These are phyloP conservation scores for Drosophila buzzatii DNA, from an alignment of 2,888 invertebrate genomes.

Conservation along the genomic window DNA sequence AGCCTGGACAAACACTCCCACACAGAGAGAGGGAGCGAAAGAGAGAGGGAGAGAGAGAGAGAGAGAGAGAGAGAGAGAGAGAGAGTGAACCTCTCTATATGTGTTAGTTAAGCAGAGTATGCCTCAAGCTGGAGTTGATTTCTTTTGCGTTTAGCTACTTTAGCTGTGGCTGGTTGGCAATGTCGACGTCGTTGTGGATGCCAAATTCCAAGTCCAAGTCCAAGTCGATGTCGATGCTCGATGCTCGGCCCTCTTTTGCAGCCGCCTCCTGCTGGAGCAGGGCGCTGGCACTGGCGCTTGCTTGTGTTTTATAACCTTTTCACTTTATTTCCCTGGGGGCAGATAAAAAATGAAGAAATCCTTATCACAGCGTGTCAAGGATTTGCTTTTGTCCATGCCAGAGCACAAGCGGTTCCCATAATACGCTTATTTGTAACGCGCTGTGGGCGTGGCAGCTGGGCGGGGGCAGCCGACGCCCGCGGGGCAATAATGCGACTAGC, in stretches of 20 bases:
- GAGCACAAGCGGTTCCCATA: conserved; percentile 76
- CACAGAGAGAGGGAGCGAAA: conserved; percentile 4
- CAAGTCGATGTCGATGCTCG: conserved; percentile 9
- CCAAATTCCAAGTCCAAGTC: conserved; percentile 4
- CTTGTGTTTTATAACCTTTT: conserved; percentile 84
- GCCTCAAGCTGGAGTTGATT: conserved; percentile 54
- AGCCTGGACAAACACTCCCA: conserved; percentile 26
- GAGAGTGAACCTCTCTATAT: not conserved
- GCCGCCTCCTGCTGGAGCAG: not conserved
- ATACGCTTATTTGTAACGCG: conserved; percentile 81
- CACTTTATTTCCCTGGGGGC: conserved; percentile 82
- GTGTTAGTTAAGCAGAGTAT: conserved; percentile 45
- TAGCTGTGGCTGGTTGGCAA: not conserved
- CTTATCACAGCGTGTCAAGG: conserved; percentile 83
- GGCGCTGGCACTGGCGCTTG: conserved; percentile 39
- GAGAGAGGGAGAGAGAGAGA: conserved; percentile 12
- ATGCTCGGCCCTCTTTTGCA: conserved; percentile 11
- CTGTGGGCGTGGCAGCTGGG: conserved; percentile 60
- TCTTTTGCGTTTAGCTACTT: conserved; percentile 49
- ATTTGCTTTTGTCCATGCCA: conserved; percentile 79
- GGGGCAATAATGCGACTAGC: conserved; percentile 72
- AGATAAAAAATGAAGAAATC: conserved; percentile 84
- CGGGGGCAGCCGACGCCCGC: conserved; percentile 1
- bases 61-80: not conserved
- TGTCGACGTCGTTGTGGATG: conserved; percentile 13